Conservation (phyloP, 1,140 invertebrate species). For the Chironomus tepperi region DNA sequence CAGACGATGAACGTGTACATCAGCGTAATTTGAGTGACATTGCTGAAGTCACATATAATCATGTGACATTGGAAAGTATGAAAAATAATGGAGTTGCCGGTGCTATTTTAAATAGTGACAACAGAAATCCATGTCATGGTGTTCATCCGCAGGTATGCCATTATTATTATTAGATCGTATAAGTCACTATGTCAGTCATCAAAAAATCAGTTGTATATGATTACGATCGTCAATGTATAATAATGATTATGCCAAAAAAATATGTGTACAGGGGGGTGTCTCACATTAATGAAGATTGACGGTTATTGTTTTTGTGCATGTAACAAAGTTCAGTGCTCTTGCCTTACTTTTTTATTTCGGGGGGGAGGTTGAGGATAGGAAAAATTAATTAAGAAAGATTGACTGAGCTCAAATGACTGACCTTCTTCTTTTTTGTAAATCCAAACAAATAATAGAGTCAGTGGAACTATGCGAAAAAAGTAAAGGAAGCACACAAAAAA, state of each 20-base stretch:
- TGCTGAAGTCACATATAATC: slow-evolving; percentile 25
- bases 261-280: background rate
- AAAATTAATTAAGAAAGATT: slow-evolving; percentile 10
- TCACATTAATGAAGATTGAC: background rate
- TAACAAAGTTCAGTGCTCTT: too few relatives aligned
- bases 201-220: too few relatives aligned
- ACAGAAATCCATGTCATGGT: slow-evolving; percentile 32
- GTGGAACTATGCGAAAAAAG: background rate
- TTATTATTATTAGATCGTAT: background rate
- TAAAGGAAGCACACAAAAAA: background rate
- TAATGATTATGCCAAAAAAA: too few relatives aligned
- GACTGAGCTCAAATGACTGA: background rate
- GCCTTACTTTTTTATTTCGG: too few relatives aligned
- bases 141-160: slow-evolving; percentile 32
- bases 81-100: slow-evolving; percentile 1
- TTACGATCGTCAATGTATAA: too few relatives aligned
- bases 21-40: slow-evolving; percentile 26
- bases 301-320: slow-evolving; percentile 6
- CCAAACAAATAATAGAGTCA: background rate
- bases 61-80: slow-evolving; percentile 15
- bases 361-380: too few relatives aligned
- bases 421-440: background rate
- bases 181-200: too few relatives aligned
- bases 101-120: slow-evolving; percentile 20
- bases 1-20: slow-evolving; percentile 20